These are phyloP conservation scores for Maniola jurtina DNA, from an alignment of 1,140 invertebrate species.

Conservation along the genomic window DNA sequence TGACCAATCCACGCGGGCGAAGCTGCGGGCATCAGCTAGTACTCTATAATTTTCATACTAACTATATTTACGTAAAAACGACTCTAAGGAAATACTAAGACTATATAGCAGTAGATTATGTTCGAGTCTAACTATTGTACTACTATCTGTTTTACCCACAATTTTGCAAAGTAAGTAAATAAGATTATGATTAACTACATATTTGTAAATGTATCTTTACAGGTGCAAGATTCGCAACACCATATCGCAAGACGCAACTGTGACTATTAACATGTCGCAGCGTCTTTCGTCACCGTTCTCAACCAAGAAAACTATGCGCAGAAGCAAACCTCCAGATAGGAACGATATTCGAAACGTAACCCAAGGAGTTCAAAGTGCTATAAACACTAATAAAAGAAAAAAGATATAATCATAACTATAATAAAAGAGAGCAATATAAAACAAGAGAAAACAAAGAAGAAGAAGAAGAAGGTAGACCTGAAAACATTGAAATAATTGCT, in stretches of 20 bases:
- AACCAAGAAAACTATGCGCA: constrained; percentile 51
- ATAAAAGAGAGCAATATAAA: neutral
- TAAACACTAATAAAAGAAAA: neutral
- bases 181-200: too few relatives aligned
- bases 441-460: too few relatives aligned
- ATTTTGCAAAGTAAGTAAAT: too few relatives aligned
- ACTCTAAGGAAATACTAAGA: too few relatives aligned
- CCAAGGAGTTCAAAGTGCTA: constrained; percentile 30
- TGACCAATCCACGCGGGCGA: too few relatives aligned
- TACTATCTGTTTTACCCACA: too few relatives aligned
- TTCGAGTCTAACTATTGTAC: too few relatives aligned
- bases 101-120: too few relatives aligned
- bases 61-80: neutral
- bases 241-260: constrained; percentile 17
- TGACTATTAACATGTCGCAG: constrained; percentile 57
- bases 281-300: constrained; percentile 33
- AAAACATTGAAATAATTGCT: too few relatives aligned
- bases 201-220: constrained; percentile 36
- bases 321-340: constrained; percentile 64
- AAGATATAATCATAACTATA: neutral
- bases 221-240: constrained; percentile 44
- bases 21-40: too few relatives aligned
- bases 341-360: constrained; percentile 30
- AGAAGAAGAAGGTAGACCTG: too few relatives aligned
- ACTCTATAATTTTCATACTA: too few relatives aligned